These are phyloP conservation scores for Temnopleurus reevesii DNA, from an alignment of 53 echinoderm and acorn worm genomes.

Conservation along the genomic window DNA sequence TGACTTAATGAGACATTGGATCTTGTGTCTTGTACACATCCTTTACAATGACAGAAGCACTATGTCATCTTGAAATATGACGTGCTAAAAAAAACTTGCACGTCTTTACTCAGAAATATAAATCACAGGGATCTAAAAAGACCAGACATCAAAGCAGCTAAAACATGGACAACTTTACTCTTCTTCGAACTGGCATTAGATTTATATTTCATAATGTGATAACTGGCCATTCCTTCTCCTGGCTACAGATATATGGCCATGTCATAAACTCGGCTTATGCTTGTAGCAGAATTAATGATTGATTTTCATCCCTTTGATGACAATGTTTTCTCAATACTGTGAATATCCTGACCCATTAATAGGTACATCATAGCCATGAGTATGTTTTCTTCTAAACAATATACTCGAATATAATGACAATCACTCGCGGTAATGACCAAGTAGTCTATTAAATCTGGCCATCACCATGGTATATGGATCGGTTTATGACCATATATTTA, in stretches of 20 bases:
- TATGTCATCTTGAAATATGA: neutral
- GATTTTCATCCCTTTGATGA: conserved; percentile 11
- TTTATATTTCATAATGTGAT: neutral
- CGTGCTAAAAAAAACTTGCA: neutral
- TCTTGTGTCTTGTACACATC: neutral
- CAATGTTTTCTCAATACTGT: neutral
- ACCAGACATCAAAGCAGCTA: neutral
- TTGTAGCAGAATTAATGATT: neutral
- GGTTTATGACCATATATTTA: neutral
- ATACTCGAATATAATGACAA: conserved; percentile 6
- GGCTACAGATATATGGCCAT: neutral
- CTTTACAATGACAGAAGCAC: neutral
- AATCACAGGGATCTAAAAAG: neutral
- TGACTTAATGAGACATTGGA: neutral
- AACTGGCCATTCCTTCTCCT: conserved; percentile 1
- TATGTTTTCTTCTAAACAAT: neutral
- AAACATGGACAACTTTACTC: neutral
- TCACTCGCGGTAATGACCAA: neutral
- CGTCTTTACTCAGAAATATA: neutral
- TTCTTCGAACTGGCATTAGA: conserved; percentile 1
- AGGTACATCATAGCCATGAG: neutral
- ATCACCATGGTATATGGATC: neutral
- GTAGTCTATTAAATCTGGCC: conserved; percentile 12
- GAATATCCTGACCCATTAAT: neutral
- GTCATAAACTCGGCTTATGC: neutral